phyloP scores from a whole-genome alignment of 53 echinoderm and acorn worm species.

The Crossaster papposus region DNA sequence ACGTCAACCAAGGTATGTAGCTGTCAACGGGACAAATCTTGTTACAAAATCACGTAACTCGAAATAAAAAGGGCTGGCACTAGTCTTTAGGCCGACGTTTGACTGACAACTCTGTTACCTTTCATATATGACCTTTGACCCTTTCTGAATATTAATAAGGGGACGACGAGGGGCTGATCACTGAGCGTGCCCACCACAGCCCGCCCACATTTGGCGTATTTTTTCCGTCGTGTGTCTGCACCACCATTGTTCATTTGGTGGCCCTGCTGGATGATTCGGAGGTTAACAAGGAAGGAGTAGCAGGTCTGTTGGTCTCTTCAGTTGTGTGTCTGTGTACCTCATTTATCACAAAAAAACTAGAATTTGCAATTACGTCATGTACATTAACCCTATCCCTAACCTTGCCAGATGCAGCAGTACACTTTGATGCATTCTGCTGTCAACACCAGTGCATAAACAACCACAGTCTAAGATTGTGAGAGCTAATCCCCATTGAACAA shows the following conservation, averaged over 20 bases:
- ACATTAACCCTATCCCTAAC: too few relatives aligned
- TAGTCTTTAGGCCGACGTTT: background rate
- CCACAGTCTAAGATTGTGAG: too few relatives aligned
- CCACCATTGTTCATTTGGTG: conserved; percentile 85
- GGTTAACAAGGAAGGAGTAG: conserved; percentile 93
- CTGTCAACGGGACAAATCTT: background rate
- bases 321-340: background rate
- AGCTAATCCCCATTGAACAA: too few relatives aligned
- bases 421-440: too few relatives aligned
- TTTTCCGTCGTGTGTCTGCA: conserved; percentile 95
- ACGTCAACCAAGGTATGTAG: background rate
- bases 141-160: conserved; percentile 65
- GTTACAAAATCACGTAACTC: background rate
- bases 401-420: too few relatives aligned
- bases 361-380: too few relatives aligned
- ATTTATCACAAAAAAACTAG: background rate
- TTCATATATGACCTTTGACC: conserved; percentile 48
- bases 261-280: conserved; percentile 90
- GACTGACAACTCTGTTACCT: conserved; percentile 20
- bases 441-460: too few relatives aligned
- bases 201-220: conserved; percentile 92
- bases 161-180: conserved; percentile 77
- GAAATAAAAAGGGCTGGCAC: background rate
- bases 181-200: conserved; percentile 91
- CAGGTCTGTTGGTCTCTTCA: conserved; percentile 69